A percentile compares a stretch with the other conserved stretches of the same genome.
Conservation (phyloP, 1,140 invertebrate genomes). For the Drosophila fuyamai region DNA sequence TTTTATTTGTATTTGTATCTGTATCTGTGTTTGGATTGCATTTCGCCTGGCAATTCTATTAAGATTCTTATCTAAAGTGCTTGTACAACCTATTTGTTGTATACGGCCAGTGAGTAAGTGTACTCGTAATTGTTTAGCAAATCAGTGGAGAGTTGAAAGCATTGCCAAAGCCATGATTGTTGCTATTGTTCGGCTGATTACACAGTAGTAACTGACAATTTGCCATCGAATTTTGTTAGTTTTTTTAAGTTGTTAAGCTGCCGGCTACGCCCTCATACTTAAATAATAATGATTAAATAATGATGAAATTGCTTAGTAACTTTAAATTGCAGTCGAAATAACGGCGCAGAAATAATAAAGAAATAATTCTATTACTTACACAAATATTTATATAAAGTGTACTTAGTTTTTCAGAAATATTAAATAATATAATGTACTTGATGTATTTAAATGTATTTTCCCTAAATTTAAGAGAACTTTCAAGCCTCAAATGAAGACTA, state of each 20-base stretch:
- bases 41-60: constrained; percentile 79
- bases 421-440: too few relatives aligned
- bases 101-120: constrained; percentile 49
- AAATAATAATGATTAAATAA: constrained; percentile 18
- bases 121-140: constrained; percentile 79
- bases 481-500: neutral
- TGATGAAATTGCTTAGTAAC: constrained; percentile 14
- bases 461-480: neutral
- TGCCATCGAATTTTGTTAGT: constrained; percentile 51
- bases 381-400: too few relatives aligned
- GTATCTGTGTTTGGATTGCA: constrained; percentile 64
- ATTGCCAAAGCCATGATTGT: constrained; percentile 33
- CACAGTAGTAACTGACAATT: constrained; percentile 80
- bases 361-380: too few relatives aligned
- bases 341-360: too few relatives aligned
- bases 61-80: constrained; percentile 80
- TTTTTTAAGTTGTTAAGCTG: constrained; percentile 31
- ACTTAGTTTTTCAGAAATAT: too few relatives aligned
- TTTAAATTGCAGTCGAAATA: neutral
- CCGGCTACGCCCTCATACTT: constrained; percentile 23
- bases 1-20: constrained; percentile 31
- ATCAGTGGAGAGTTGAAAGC: constrained; percentile 60
- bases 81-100: constrained; percentile 72
- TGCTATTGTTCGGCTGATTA: constrained; percentile 62
- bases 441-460: too few relatives aligned